Base-by-base conservation (phyloP, 2,797 vertebrate species). In the Cuculus canorus region DNA sequence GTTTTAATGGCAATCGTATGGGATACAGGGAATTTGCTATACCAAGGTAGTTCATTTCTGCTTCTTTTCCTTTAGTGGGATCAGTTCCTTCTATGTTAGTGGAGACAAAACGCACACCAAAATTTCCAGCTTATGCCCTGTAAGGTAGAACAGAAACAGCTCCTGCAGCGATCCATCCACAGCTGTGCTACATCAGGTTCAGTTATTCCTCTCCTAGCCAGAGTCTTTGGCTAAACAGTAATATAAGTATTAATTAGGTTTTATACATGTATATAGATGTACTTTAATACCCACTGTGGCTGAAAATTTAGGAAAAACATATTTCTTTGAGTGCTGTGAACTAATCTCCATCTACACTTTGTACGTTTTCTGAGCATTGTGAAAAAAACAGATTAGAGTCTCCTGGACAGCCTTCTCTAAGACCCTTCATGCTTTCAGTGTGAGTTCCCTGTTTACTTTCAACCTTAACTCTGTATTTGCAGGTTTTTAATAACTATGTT, bases 401-500 rank as follows among this genome's bases (percentile, higher is more conserved):
- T 79, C 64, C 53, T 33, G 63, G 60, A 65, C 16, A 85, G 37
- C 33, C 23, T 65, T 80, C 65, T 52, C 33, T 35, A 64, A 33
- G 65, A 14, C 43, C 53, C 43, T 37, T 41, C 23, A 5, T 24
- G 24, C 45, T 39, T 86, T 60, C 85, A 30, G 41, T 70, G 32
- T 13, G 41, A 91, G 63, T 24, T 64, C 13, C 71, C 69, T 94
- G 86, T 87, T 93, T 92, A 64, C 56, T 13, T 71, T 92, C 75
- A 93, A n/a, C 78, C 43, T 77, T 86, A 88, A 64, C 64, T 92
- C 80, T 39, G 48, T 56, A 53, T 86, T 88, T 92, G 35, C 70
- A 84, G 25, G 4, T 25, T 53, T 93, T 86, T 79, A 90, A 57
- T 77, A 88, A 86, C 37, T 57, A 28, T 60, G 28, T 90, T 93